A percentile compares a stretch with the other conserved stretches of the same genome.
phyloP scores from a whole-genome alignment of 53 echinoderm and acorn worm genomes.

The Temnopleurus reevesii region DNA sequence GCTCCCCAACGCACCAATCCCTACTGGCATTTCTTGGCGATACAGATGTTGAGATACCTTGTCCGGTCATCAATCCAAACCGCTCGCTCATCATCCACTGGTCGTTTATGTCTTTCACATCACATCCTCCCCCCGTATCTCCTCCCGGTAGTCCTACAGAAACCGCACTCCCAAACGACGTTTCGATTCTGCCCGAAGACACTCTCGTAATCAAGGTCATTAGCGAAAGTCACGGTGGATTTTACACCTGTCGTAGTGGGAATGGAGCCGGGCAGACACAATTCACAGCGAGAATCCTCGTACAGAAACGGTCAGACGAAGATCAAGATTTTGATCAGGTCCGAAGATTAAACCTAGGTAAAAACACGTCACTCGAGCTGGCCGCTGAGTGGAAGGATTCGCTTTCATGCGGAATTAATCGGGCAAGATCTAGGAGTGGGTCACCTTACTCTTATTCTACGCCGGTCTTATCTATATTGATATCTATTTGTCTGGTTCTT shows the following conservation, averaged over 20 bases:
- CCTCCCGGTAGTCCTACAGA: too few relatives aligned
- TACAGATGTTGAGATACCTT: neutral
- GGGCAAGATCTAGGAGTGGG: too few relatives aligned
- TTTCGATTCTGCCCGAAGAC: neutral
- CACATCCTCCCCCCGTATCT: neutral
- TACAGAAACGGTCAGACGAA: neutral
- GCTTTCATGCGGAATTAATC: too few relatives aligned
- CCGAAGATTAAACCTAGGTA: too few relatives aligned
- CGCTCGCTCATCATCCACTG: neutral
- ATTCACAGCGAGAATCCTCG: neutral
- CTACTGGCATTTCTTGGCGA: neutral
- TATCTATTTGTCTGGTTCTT: too few relatives aligned
- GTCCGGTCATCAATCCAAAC: neutral
- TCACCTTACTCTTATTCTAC: too few relatives aligned
- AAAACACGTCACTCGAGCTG: too few relatives aligned
- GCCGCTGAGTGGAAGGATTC: too few relatives aligned
- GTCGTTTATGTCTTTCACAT: neutral
- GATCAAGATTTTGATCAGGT: too few relatives aligned
- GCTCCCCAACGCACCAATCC: neutral
- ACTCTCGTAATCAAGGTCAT: neutral
- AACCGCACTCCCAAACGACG: neutral
- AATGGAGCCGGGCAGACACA: neutral
- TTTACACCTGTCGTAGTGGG: neutral
- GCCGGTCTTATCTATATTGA: too few relatives aligned
- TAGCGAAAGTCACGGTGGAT: neutral